Evolutionary conservation across 2,888 invertebrate species (phyloP).

Genomic region (Sphinx pinastri): DNA sequence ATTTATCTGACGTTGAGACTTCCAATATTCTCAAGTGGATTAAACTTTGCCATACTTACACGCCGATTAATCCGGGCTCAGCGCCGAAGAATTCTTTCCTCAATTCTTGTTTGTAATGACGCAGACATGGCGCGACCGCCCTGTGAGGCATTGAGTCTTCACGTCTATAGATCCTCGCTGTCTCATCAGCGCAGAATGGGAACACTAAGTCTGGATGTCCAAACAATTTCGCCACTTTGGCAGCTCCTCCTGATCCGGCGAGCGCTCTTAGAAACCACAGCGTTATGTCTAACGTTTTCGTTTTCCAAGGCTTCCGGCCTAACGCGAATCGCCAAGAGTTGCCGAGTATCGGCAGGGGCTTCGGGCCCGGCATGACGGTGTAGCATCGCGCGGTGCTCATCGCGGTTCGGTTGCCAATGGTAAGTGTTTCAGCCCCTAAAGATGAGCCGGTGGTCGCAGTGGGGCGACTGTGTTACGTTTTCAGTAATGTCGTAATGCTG

Average conservation of each 20-base stretch:
- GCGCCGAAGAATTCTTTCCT: slow-evolving; percentile 88
- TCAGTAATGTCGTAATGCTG: slow-evolving; percentile 71
- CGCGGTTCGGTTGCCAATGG: slow-evolving; percentile 63
- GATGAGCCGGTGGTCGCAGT: slow-evolving; percentile 54
- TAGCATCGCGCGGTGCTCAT: slow-evolving; percentile 82
- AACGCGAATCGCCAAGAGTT: slow-evolving; percentile 92
- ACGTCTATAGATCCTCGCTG: slow-evolving; percentile 87
- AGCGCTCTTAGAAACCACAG: slow-evolving; percentile 77
- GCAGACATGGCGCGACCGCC: slow-evolving; percentile 89
- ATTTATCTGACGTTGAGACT: not conserved
- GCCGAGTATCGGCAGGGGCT: slow-evolving; percentile 88
- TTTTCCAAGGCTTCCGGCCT: slow-evolving; percentile 73
- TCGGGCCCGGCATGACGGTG: slow-evolving; percentile 89
- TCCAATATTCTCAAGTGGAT: not conserved
- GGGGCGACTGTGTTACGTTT: slow-evolving; percentile 71
- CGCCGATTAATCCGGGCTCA: slow-evolving; percentile 89
- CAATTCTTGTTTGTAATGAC: slow-evolving; percentile 88
- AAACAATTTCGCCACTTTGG: slow-evolving; percentile 87
- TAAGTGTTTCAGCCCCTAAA: slow-evolving; percentile 60
- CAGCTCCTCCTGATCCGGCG: slow-evolving; percentile 80
- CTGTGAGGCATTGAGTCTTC: slow-evolving; percentile 89
- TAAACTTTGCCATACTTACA: slow-evolving; percentile 80
- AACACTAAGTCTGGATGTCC: slow-evolving; percentile 91
- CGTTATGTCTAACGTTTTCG: slow-evolving; percentile 82
- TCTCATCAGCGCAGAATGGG: slow-evolving; percentile 89